Conservation (phyloP, 1,140 invertebrate genomes). For the Drosophila dunni region DNA sequence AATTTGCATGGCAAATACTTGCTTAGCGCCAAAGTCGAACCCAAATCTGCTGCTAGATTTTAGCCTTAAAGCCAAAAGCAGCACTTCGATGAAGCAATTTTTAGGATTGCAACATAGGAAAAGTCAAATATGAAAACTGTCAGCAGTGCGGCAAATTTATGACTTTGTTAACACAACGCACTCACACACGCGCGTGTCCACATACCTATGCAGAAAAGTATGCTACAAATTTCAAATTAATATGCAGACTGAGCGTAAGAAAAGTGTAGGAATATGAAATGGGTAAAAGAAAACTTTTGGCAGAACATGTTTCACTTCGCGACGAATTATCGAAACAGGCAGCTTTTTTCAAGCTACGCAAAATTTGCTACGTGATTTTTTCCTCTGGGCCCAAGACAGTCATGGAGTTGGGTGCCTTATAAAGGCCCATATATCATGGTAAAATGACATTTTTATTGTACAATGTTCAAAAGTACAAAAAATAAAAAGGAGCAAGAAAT, state of each 20-base stretch:
- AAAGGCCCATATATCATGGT: constrained; percentile 60
- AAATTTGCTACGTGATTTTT: constrained; percentile 75
- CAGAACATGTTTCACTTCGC: constrained; percentile 58
- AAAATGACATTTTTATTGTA: constrained; percentile 75
- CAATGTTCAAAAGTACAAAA: constrained; percentile 31
- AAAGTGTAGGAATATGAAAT: constrained; percentile 38
- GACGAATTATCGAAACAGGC: constrained; percentile 67
- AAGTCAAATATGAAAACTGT: constrained; percentile 79
- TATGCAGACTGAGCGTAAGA: constrained; percentile 51
- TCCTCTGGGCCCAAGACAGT: background rate
- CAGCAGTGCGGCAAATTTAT: constrained; percentile 70
- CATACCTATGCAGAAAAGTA: constrained; percentile 53
- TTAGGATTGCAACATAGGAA: constrained; percentile 67
- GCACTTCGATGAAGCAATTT: constrained; percentile 29
- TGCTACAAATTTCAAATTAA: constrained; percentile 77
- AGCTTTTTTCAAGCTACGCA: constrained; percentile 59
- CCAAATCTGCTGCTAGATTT: background rate
- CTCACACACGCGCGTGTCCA: constrained; percentile 25
- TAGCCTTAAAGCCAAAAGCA: constrained; percentile 4
- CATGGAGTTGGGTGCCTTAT: constrained; percentile 29
- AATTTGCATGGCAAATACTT: constrained; percentile 29
- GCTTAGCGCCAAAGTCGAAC: background rate
- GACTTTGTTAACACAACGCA: constrained; percentile 65
- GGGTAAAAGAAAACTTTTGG: constrained; percentile 50
- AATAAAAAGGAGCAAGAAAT: constrained; percentile 20